Conservation (phyloP, 2,113 vertebrate genomes). For the Brienomyrus brachyistius region DNA sequence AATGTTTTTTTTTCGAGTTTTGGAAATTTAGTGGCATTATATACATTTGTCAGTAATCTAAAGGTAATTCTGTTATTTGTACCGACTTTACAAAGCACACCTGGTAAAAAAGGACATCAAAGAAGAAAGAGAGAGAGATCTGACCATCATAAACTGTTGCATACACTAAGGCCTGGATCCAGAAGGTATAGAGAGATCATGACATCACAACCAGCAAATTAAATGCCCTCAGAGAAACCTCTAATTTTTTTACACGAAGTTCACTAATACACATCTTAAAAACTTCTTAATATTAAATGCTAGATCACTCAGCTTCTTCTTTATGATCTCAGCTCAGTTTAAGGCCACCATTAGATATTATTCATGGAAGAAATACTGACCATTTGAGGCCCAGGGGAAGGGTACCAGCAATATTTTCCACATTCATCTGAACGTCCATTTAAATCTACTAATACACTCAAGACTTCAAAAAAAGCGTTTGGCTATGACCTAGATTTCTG, state of each 20-base stretch:
- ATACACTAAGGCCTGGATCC: background rate
- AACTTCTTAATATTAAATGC: background rate
- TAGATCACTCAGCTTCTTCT: background rate
- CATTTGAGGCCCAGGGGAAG: background rate
- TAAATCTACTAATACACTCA: background rate
- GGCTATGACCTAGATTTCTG: constrained; percentile 15
- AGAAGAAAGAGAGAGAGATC: background rate
- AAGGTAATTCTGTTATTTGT: background rate
- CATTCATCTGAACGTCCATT: background rate
- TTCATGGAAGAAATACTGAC: background rate
- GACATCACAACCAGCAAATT: background rate
- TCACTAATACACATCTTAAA: background rate
- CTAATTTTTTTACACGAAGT: background rate
- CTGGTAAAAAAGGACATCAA: background rate
- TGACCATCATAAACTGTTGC: background rate
- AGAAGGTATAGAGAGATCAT: background rate
- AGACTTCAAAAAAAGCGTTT: background rate
- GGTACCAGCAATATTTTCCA: constrained; percentile 3
- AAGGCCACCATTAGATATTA: background rate
- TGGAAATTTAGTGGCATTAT: background rate
- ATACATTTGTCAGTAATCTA: background rate
- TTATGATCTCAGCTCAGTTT: background rate
- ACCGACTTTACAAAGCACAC: background rate
- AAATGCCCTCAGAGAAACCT: background rate
- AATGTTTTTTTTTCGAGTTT: background rate